These are phyloP conservation scores for Chiloscyllium plagiosum DNA, from an alignment of 2,113 vertebrate species.

Conservation along the genomic window DNA sequence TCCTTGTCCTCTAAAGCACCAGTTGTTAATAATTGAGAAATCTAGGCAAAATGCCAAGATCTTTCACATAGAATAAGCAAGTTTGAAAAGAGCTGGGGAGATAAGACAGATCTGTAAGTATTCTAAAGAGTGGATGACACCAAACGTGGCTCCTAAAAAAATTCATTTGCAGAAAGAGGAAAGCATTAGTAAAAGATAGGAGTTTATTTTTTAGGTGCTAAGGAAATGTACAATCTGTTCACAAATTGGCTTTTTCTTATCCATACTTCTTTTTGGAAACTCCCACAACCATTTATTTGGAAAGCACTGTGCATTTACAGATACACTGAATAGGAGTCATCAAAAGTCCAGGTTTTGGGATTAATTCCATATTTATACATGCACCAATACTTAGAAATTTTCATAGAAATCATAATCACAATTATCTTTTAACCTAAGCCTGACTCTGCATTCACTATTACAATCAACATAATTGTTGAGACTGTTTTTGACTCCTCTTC, in stretches of 20 bases:
- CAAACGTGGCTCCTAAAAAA: not conserved
- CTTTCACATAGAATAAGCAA: not conserved
- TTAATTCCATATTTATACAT: too few relatives aligned
- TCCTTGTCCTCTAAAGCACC: not conserved
- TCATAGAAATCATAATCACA: too few relatives aligned
- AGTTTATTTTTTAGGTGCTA: not conserved
- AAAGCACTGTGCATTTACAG: not conserved
- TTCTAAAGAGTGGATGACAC: not conserved
- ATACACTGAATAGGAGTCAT: too few relatives aligned
- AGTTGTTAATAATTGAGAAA: not conserved
- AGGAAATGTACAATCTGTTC: not conserved
- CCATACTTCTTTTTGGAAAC: not conserved
- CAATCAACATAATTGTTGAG: too few relatives aligned
- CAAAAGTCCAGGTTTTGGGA: too few relatives aligned
- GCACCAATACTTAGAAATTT: too few relatives aligned
- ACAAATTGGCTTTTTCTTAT: not conserved
- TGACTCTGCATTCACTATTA: too few relatives aligned
- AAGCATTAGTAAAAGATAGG: not conserved
- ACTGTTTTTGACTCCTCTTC: too few relatives aligned
- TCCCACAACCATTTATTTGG: not conserved
- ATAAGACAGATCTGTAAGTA: not conserved
- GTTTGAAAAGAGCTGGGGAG: not conserved
- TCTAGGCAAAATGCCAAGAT: not conserved
- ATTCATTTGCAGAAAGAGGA: not conserved
- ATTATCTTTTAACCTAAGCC: too few relatives aligned